Evolutionary conservation across 2,797 vertebrate genomes (phyloP).

Genomic region (Sebastes taczanowskii): DNA sequence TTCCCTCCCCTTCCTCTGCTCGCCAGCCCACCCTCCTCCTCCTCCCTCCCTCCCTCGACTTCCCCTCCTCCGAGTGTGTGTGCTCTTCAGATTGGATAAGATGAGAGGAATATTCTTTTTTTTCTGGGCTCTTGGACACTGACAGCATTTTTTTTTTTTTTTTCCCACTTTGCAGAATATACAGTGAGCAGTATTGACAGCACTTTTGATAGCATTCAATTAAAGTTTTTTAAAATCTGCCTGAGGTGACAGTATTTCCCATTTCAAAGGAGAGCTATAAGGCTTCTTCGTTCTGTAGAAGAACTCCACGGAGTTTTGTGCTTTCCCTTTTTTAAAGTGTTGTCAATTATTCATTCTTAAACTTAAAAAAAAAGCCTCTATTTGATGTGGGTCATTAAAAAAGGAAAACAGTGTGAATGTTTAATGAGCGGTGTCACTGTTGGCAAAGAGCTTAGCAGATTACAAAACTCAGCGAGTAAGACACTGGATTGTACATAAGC

Average conservation of each 20-base stretch:
- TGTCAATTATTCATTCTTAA: slow-evolving; percentile 40
- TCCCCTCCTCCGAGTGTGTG: slow-evolving; percentile 3
- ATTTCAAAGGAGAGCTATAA: slow-evolving; percentile 35
- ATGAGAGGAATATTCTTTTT: slow-evolving; percentile 46
- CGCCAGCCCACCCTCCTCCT: background rate
- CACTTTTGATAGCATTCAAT: slow-evolving; percentile 68
- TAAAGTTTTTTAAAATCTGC: slow-evolving; percentile 37
- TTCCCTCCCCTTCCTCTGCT: slow-evolving; percentile 18
- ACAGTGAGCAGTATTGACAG: slow-evolving; percentile 59
- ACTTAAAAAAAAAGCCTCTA: slow-evolving; percentile 25
- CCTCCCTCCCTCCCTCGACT: background rate
- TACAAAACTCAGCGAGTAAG: background rate
- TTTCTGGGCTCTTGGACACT: slow-evolving; percentile 41
- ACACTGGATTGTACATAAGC: background rate
- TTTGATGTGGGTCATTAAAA: slow-evolving; percentile 49
- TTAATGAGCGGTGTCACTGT: slow-evolving; percentile 29
- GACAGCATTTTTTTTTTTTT: slow-evolving; percentile 40
- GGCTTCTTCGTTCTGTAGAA: slow-evolving; percentile 19
- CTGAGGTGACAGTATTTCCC: slow-evolving; percentile 46
- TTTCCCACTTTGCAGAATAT: slow-evolving; percentile 29
- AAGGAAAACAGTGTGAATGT: slow-evolving; percentile 37
- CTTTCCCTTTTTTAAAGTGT: background rate
- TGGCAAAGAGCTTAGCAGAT: background rate
- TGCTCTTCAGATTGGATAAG: slow-evolving; percentile 38
- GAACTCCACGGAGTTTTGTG: background rate